phyloP scores from a whole-genome alignment of 2,888 invertebrate species.

The Oasisia sp. region DNA sequence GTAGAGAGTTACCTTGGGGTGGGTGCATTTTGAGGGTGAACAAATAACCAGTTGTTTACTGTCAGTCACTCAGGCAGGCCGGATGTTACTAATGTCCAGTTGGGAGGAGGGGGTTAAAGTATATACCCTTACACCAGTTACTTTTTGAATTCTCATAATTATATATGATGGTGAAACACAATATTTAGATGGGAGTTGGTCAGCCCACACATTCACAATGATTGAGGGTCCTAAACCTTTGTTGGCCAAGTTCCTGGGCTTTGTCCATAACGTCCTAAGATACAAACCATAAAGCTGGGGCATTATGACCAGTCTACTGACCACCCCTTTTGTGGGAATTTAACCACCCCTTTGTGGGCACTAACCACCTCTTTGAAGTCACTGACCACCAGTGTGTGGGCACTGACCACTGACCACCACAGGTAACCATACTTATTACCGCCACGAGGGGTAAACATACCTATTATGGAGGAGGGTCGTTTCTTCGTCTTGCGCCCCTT shows the following conservation, averaged over 20 bases:
- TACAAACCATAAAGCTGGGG: background rate
- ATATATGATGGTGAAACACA: background rate
- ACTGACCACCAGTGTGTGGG: too few relatives aligned
- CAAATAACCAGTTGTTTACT: too few relatives aligned
- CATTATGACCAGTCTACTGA: background rate
- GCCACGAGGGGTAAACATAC: background rate
- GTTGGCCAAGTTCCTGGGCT: background rate
- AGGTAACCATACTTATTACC: background rate
- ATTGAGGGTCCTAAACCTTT: background rate
- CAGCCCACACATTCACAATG: background rate
- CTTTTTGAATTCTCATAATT: background rate
- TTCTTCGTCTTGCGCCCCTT: background rate
- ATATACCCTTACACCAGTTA: too few relatives aligned
- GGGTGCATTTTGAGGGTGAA: background rate
- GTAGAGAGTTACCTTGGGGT: background rate
- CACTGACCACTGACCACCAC: too few relatives aligned
- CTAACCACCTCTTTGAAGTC: too few relatives aligned
- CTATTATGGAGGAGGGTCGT: background rate
- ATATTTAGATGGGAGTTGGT: background rate
- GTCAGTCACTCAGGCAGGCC: too few relatives aligned
- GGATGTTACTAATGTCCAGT: too few relatives aligned
- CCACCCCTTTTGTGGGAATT: too few relatives aligned
- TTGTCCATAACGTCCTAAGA: background rate
- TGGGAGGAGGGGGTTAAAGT: too few relatives aligned
- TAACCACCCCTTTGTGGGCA: too few relatives aligned